Conservation (phyloP, 2,113 vertebrate genomes). For the Chaetodon trifascialis region DNA sequence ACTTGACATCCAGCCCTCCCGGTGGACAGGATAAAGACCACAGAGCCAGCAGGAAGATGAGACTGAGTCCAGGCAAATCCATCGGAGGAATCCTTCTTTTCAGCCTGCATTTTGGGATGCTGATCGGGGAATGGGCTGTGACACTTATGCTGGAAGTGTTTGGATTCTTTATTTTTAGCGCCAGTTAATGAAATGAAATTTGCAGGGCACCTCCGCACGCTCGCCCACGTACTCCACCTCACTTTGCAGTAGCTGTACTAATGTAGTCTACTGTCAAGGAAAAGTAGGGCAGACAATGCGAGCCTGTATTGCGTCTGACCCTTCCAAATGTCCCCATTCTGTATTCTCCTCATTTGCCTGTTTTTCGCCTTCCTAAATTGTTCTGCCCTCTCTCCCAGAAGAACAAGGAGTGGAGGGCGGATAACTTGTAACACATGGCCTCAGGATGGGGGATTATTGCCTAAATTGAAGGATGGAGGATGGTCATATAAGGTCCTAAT, state of each 20-base stretch:
- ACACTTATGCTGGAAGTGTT: background rate
- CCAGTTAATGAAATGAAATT: constrained; percentile 1
- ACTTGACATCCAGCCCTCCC: constrained; percentile 53
- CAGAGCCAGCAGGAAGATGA: constrained; percentile 15
- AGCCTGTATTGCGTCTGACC: constrained; percentile 53
- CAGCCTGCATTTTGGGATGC: background rate
- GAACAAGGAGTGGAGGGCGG: constrained; percentile 49
- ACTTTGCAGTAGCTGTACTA: constrained; percentile 29
- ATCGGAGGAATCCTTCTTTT: background rate
- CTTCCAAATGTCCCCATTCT: constrained; percentile 62
- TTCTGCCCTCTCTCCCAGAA: constrained; percentile 29
- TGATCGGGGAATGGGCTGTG: background rate
- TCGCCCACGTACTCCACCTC: background rate
- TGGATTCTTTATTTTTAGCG: background rate
- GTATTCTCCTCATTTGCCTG: constrained; percentile 55
- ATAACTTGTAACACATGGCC: constrained; percentile 57
- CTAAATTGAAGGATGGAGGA: constrained; percentile 72
- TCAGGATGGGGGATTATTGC: constrained; percentile 62
- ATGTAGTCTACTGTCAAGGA: constrained; percentile 47
- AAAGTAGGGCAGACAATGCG: constrained; percentile 58
- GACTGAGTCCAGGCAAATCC: background rate
- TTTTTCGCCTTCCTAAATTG: constrained; percentile 29
- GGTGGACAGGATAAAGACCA: constrained; percentile 1
- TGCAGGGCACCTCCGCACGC: constrained; percentile 18
- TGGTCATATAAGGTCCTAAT: constrained; percentile 70